Conservation (phyloP, 2,888 invertebrate genomes). For the Coleophora flavipennella region DNA sequence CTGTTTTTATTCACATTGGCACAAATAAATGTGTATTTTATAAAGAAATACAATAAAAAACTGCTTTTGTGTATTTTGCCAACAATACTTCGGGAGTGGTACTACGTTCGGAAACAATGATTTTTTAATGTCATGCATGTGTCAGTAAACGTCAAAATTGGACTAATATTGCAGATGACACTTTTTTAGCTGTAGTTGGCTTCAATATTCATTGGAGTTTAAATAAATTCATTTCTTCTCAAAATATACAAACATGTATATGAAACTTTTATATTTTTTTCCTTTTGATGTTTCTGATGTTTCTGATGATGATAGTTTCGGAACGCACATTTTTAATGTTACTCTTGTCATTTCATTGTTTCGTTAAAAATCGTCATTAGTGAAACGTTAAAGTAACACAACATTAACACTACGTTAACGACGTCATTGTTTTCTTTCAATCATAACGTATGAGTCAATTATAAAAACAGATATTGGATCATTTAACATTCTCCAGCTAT, state of each 20-base stretch:
- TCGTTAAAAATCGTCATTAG: conserved; percentile 5
- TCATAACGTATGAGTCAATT: too few species aligned
- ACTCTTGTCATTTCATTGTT: conserved; percentile 24
- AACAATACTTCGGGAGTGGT: conserved; percentile 33
- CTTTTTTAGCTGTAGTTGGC: too few species aligned
- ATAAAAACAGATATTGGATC: too few species aligned
- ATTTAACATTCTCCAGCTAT: too few species aligned
- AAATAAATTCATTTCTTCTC: too few species aligned
- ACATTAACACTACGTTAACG: neutral
- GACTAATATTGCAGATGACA: neutral
- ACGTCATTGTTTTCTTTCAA: neutral
- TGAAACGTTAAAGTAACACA: neutral
- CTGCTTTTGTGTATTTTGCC: conserved; percentile 5
- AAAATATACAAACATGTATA: too few species aligned
- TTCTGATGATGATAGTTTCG: conserved; percentile 12
- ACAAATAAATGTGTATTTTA: conserved; percentile 4
- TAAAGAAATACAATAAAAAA: conserved; percentile 12
- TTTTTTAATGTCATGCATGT: neutral
- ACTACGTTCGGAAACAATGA: conserved; percentile 22
- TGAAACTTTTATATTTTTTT: too few species aligned
- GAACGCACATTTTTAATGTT: conserved; percentile 28
- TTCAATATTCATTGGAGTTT: too few species aligned
- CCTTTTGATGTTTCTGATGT: too few species aligned
- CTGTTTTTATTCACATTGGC: conserved; percentile 2
- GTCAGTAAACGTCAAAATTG: neutral